Conservation (phyloP, 2,888 invertebrate species). For the Tethea ocularis region DNA sequence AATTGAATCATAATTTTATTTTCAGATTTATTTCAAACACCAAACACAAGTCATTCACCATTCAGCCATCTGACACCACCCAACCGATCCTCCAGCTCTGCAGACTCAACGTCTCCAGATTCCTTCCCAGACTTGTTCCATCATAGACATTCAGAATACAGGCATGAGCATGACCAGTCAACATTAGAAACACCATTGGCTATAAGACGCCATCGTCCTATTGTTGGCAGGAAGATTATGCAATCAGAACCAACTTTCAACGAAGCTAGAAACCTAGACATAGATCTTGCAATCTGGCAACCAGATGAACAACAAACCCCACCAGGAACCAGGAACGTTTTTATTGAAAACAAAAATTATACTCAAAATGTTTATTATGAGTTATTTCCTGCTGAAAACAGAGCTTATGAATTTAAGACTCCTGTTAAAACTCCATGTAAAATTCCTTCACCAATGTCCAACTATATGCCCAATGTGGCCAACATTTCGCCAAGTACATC, state of each 20-base stretch:
- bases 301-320: conserved; percentile 15
- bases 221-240: conserved; percentile 63
- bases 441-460: conserved; percentile 9
- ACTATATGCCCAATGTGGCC: conserved; percentile 7
- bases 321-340: background rate
- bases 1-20: conserved; percentile 13
- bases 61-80: conserved; percentile 40
- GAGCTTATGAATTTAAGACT: conserved; percentile 41
- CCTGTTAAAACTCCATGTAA: conserved; percentile 35
- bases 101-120: conserved; percentile 73
- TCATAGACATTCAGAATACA: conserved; percentile 8
- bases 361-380: conserved; percentile 49
- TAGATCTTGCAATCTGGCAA: conserved; percentile 21
- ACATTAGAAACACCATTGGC: conserved; percentile 33
- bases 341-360: conserved; percentile 34
- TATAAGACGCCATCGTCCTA: conserved; percentile 50
- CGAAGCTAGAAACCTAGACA: conserved; percentile 22
- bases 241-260: conserved; percentile 29
- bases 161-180: conserved; percentile 18
- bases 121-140: conserved; percentile 46
- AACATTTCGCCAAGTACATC: conserved; percentile 20
- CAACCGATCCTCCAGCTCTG: conserved; percentile 66
- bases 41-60: conserved; percentile 23
- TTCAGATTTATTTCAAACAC: conserved; percentile 45
- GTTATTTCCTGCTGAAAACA: conserved; percentile 59